Base-by-base conservation (phyloP, 2,888 invertebrate species). In the Beris morrisii region DNA sequence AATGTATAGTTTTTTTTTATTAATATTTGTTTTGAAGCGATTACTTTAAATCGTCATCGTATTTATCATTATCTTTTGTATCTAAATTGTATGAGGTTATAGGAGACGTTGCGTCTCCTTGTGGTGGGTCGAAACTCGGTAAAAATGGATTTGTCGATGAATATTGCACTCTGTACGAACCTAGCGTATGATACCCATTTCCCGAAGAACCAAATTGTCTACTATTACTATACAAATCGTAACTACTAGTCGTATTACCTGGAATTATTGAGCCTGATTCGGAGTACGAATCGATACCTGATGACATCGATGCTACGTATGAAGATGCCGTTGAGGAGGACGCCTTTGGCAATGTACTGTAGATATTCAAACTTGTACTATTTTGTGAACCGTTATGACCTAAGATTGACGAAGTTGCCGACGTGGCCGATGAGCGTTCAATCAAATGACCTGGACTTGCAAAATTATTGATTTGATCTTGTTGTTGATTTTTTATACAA, bases 101-200 rank as follows among this genome's bases (percentile, higher is more conserved):
- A 64, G 76, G 73, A 12, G 75, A 72, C 67, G 72, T 69, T 58
- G 70, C 67, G 68, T 74, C 73, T 15, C 69, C 69, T 46, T 67
- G 56, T 69, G 76, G 73, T 66, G 77, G 78, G 70, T 81, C 80
- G 72, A 80, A 80, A 71, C 78, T 78, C 69, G 79, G 79, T 71
- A 81, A 74, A 73, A 81, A 81, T 69, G 81, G 81, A 77, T 81
- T 81, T 57, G 81, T 81, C 69, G 81, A 80, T 64, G 81, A 79
- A 73, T 81, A 81, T 73, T 81, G 81, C 56, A 81, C 79, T 68
- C 81, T 74, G 72, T 81, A 81, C 30, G 80, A 78, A 71, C 80
- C 80, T 69, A 81, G 71, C 5, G 81, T 80, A 63, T 80, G 80
- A 69, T 80, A 80, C 69, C 79, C 80, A 64, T 74, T 76, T 59